Conservation (phyloP, 1,140 invertebrate species). For the Hycleus phaleratus region DNA sequence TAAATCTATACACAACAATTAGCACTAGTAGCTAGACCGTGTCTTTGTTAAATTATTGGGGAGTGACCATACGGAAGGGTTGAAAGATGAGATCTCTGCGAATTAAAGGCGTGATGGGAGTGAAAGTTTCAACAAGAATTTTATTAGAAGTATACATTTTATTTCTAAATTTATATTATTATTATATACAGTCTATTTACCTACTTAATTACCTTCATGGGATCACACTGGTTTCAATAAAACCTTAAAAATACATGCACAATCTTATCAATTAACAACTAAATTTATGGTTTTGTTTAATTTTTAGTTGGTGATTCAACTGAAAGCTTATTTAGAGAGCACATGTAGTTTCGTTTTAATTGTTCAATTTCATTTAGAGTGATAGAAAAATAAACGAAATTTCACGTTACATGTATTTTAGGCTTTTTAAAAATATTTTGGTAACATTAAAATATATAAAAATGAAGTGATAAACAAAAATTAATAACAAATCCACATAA, state of each 20-base stretch:
- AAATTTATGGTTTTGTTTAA: not conserved
- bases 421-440: constrained; percentile 12
- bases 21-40: constrained; percentile 17
- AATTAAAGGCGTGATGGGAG: too few species aligned
- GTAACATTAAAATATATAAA: constrained; percentile 15
- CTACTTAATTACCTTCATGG: constrained; percentile 25
- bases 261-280: constrained; percentile 19
- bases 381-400: not conserved
- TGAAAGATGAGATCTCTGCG: not conserved
- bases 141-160: constrained; percentile 34
- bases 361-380: not conserved
- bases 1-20: constrained; percentile 21
- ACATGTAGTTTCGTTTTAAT: not conserved
- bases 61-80: constrained; percentile 25
- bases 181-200: constrained; percentile 30
- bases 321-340: too few species aligned
- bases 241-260: constrained; percentile 32
- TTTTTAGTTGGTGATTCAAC: not conserved
- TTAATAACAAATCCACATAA: constrained; percentile 16
- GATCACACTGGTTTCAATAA: constrained; percentile 32
- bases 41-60: constrained; percentile 20
- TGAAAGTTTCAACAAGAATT: not conserved
- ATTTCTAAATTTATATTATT: constrained; percentile 29
- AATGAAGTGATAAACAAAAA: constrained; percentile 18
- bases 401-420: constrained; percentile 24